Evolutionary conservation across 2,888 invertebrate genomes (phyloP).

Genomic region (Sycophila texana): DNA sequence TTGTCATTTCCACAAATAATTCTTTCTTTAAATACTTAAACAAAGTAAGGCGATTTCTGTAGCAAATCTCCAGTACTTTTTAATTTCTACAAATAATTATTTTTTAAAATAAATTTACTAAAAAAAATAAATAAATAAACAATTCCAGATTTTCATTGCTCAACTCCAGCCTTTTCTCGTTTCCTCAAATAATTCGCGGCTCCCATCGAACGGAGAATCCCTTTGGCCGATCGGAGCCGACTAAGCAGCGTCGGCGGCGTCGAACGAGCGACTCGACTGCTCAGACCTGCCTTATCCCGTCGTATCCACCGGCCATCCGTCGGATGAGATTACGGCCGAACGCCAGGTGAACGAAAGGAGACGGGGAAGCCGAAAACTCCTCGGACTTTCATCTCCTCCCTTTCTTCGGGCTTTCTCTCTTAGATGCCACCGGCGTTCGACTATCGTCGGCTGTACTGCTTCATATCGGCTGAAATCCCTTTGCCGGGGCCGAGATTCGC

Average conservation of each 20-base stretch:
- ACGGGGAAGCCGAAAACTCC: constrained; percentile 17
- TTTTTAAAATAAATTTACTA: too few species aligned
- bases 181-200: background rate
- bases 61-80: too few species aligned
- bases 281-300: constrained; percentile 33
- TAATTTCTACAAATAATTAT: too few species aligned
- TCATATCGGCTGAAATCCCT: constrained; percentile 28
- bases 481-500: constrained; percentile 6
- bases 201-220: background rate
- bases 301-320: constrained; percentile 9
- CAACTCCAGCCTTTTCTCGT: background rate
- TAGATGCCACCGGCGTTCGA: background rate
- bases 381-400: constrained; percentile 24
- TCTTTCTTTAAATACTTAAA: too few species aligned
- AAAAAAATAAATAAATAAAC: too few species aligned
- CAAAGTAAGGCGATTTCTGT: too few species aligned
- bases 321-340: constrained; percentile 34
- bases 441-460: background rate
- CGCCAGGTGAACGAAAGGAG: too few species aligned
- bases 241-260: background rate
- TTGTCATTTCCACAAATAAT: too few species aligned
- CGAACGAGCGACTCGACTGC: background rate
- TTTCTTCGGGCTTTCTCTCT: background rate
- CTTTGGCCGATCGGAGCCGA: background rate
- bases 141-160: background rate